phyloP scores from a whole-genome alignment of 2,113 vertebrate genomes.

The Leucosticte australis region DNA sequence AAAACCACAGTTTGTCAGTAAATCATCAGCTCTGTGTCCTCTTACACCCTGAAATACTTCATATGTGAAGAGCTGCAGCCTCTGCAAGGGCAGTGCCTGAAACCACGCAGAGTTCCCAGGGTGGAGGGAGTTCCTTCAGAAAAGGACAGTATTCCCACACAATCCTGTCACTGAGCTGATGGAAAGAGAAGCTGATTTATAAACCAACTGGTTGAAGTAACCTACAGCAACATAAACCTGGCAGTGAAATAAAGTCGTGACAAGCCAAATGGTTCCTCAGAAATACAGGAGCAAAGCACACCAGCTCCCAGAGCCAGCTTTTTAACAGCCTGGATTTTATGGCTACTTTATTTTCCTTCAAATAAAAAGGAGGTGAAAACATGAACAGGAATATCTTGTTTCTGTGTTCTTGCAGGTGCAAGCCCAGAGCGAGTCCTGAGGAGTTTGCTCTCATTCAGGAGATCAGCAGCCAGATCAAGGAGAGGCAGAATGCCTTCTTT shows the following conservation, averaged over 20 bases:
- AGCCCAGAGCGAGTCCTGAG: constrained; percentile 71
- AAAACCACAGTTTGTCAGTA: background rate
- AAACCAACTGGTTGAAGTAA: background rate
- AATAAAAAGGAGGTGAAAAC: background rate
- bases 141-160: background rate
- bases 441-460: constrained; percentile 79
- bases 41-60: background rate
- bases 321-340: background rate
- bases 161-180: background rate
- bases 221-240: background rate
- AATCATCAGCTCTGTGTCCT: background rate
- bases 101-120: background rate
- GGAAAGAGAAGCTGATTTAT: background rate
- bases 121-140: background rate
- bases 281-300: background rate
- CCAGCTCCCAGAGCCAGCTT: background rate
- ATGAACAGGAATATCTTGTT: background rate
- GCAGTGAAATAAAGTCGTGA: background rate
- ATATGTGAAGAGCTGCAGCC: background rate
- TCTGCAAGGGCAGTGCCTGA: background rate
- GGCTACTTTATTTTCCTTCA: background rate
- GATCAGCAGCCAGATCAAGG: constrained; percentile 87
- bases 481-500: constrained; percentile 90
- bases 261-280: background rate
- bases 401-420: constrained; percentile 72